Base-by-base conservation (phyloP, 2,113 vertebrate genomes). In the Sebastes fasciatus region DNA sequence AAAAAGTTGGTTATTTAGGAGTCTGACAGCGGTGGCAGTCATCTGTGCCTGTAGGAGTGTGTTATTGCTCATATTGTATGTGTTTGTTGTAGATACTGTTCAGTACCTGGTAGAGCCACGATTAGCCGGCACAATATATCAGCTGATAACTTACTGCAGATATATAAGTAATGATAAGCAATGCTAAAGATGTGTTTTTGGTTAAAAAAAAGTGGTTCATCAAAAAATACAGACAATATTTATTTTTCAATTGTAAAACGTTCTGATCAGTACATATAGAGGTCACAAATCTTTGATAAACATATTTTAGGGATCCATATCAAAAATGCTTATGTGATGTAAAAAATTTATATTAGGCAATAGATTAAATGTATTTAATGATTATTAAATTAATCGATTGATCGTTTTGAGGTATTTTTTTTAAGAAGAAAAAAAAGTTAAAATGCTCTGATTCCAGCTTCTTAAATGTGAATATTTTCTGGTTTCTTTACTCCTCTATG, bases 1-100 rank as follows among this genome's bases (percentile, higher is more conserved):
- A 42, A 65, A 40, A 70, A 13, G 7, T 6, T 10, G 19, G 17
- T 23, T 17, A 67, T 51, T 54, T 57, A 58, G 16, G 6, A 63
- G 9, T 19, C 17, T 49, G 51, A 5, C 6, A 17, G 21, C n/a
- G 52, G 12, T 1, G 8, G 21, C 34, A 4, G 26, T 61, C 43
- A 43, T 51, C 45, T 42, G 14, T 51, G 4, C 23, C 11, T 76
- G 46, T 4, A 34, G 34, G 34, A 34, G 34, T 34, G 34, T 34
- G 34, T 34, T 34, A 8, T 21, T 3, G 12, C 0, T 62, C 12
- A 16, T 14, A 64, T 2, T 67, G 14, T 12, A 8, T 3, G 6
- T 19, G 40, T 82, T 57, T 76, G 21, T n/a, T 51, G 54, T 13
- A 74, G 54, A 66, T 42, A 16, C 4, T 67, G 21, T 19, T 64